Evolutionary conservation across 1,140 invertebrate species (phyloP).

Genomic region (Apis dorsata): DNA sequence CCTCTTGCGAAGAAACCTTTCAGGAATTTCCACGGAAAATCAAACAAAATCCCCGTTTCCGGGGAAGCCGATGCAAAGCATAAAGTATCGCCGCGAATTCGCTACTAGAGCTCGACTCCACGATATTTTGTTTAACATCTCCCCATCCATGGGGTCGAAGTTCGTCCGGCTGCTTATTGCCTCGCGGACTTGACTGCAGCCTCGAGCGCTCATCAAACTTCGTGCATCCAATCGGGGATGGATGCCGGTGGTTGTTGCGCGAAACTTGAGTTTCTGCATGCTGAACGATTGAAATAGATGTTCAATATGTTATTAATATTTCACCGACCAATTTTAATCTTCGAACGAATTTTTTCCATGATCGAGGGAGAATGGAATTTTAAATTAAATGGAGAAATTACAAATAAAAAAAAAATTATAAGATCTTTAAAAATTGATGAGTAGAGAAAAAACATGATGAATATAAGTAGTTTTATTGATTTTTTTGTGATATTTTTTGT

Average conservation of each 20-base stretch:
- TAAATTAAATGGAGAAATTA: too few species aligned
- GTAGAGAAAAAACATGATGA: too few species aligned
- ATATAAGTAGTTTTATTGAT: too few species aligned
- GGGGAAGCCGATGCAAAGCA: background rate
- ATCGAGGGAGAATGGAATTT: too few species aligned
- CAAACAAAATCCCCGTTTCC: background rate
- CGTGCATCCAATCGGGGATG: background rate
- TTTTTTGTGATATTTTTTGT: too few species aligned
- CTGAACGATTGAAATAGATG: background rate
- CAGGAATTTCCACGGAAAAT: background rate
- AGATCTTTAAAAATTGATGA: too few species aligned
- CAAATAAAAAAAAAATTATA: too few species aligned
- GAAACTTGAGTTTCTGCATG: background rate
- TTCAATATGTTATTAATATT: background rate
- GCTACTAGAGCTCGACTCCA: background rate
- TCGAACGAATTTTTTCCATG: too few species aligned
- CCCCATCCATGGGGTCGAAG: slow-evolving; percentile 1
- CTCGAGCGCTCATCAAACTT: slow-evolving; percentile 11
- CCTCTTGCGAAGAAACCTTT: too few species aligned
- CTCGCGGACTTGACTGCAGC: background rate
- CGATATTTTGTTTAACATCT: slow-evolving; percentile 25
- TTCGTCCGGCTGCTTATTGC: slow-evolving; percentile 24
- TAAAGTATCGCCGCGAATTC: slow-evolving; percentile 10
- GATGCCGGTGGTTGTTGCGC: background rate
- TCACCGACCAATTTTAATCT: too few species aligned